These are phyloP conservation scores for Phylloscopus trochiloides DNA, from an alignment of 2,113 vertebrate genomes.

Conservation along the genomic window DNA sequence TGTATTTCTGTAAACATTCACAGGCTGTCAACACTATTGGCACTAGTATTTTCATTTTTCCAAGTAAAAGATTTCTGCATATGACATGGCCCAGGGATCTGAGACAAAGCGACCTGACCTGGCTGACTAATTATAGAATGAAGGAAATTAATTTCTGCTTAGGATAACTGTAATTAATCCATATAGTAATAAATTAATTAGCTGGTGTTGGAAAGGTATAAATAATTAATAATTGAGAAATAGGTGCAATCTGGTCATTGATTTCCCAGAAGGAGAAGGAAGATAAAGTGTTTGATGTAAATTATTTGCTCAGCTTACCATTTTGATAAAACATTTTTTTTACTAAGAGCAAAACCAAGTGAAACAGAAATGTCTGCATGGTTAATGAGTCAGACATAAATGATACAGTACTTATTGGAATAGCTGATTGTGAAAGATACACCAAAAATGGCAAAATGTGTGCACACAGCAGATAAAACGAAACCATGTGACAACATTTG, in stretches of 20 bases:
- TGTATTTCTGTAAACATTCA: neutral
- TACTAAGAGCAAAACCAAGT: neutral
- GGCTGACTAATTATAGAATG: neutral
- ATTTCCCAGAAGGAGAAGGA: constrained; percentile 2
- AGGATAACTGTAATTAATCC: constrained; percentile 26
- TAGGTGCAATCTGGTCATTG: neutral
- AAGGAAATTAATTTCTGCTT: constrained; percentile 16
- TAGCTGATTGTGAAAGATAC: constrained; percentile 21
- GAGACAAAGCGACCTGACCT: neutral
- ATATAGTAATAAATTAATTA: neutral
- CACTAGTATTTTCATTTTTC: neutral
- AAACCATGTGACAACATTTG: neutral
- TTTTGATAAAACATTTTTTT: constrained; percentile 22
- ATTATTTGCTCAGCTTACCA: constrained; percentile 29
- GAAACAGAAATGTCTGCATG: constrained; percentile 34
- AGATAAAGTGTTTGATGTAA: constrained; percentile 6
- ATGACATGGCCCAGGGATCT: neutral
- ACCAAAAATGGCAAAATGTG: constrained; percentile 23
- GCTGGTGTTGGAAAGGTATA: neutral
- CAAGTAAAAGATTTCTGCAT: neutral
- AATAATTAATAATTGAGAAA: constrained; percentile 40
- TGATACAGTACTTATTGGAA: constrained; percentile 12
- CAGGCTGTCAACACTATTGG: neutral
- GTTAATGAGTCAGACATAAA: constrained; percentile 35
- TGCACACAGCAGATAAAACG: constrained; percentile 47